phyloP scores from a whole-genome alignment of 1,140 invertebrate genomes.

The Euura lappo region DNA sequence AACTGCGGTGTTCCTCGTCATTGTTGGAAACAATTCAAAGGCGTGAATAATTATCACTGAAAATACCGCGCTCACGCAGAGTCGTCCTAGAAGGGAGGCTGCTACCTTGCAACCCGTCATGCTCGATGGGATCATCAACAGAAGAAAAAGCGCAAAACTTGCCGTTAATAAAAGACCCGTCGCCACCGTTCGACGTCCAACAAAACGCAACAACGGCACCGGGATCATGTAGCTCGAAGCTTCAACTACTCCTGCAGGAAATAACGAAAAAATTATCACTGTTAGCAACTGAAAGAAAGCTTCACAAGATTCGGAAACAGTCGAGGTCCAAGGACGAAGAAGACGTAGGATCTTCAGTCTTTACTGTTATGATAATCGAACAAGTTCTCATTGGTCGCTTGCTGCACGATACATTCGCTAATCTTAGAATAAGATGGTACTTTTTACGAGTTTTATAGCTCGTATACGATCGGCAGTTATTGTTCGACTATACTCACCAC shows the following conservation, averaged over 20 bases:
- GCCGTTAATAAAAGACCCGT: conserved; percentile 50
- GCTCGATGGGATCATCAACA: conserved; percentile 48
- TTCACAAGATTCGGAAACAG: too few species aligned
- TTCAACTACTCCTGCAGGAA: background rate
- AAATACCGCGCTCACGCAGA: conserved; percentile 65
- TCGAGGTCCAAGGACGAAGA: too few species aligned
- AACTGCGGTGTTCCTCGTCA: conserved; percentile 63
- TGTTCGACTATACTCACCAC: too few species aligned
- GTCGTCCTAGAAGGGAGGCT: conserved; percentile 65
- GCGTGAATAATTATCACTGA: conserved; percentile 66
- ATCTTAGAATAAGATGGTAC: too few species aligned
- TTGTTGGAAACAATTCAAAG: conserved; percentile 64
- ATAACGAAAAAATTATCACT: too few species aligned
- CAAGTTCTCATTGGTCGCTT: too few species aligned
- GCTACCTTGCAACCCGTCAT: conserved; percentile 43
- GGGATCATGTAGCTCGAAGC: conserved; percentile 50
- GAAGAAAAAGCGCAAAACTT: conserved; percentile 49
- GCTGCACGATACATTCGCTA: too few species aligned
- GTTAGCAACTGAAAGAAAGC: too few species aligned
- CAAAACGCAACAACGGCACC: conserved; percentile 47
- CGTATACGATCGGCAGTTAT: too few species aligned
- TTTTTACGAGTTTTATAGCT: too few species aligned
- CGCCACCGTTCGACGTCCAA: conserved; percentile 48
- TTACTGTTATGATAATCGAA: too few species aligned
- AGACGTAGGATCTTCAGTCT: too few species aligned